Evolutionary conservation across 2,888 invertebrate species (phyloP), one percentile per base, ranked within the genome.

Genomic region (Lacanobia wlatinum): DNA sequence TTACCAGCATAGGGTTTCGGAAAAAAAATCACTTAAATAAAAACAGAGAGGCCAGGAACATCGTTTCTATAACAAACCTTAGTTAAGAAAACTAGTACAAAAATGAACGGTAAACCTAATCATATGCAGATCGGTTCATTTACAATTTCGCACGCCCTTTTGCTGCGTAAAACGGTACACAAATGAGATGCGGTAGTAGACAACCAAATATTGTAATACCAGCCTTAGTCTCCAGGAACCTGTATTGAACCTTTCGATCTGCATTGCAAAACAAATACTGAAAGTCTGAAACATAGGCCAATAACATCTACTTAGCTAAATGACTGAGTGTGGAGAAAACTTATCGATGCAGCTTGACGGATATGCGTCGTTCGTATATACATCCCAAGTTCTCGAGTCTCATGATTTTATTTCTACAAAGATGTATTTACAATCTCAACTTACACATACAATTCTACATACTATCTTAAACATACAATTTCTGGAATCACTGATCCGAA

Each of bases 111-210:
- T 73, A 70, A 62, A 66, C 23, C 6, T 48, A 63, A 40, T 58
- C 72, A 68, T 68, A 79, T 81, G 79, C 71, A 79, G 61, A 73
- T 73, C 21, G 18, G n/a, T 83, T 73, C 69, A 61, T 82, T 80
- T 71, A 70, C 70, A 83, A 82, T 76, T 66, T 76, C 66, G 68
- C 73, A 76, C 55, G 71, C 66, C 77, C 84, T 83, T 76, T 71
- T 67, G 53, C 67, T 7, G 60, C 38, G 48, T 72, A 53, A 58
- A 69, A 80, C 82, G 70, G 73, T 71, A 81, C 77, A 68, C 34
- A 62, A 84, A 75, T 78, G 79, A 83, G 64, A 83, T 74, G 67
- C 70, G 12, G 34, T 23, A 14, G 52, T 46, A 64, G 43, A 78
- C 62, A 78, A 77, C 46, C 18, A 48, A 70, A 60, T 73, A 73